A percentile compares a stretch with the other conserved stretches of the same genome.
Evolutionary conservation across 2,113 vertebrate species (phyloP).

Genomic region (Pelvicachromis taeniatus): DNA sequence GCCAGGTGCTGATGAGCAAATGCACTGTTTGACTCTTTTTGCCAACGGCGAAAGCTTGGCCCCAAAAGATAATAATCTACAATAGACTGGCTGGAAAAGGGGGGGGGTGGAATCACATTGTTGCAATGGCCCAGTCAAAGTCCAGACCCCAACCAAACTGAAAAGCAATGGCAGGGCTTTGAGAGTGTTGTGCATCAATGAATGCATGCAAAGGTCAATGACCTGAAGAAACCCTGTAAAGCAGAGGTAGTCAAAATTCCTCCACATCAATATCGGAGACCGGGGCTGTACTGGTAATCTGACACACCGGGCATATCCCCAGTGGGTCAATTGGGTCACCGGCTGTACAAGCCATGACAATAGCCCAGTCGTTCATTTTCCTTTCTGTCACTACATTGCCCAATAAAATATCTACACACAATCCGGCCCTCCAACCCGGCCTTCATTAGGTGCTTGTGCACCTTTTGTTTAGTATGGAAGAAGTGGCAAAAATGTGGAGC

Average conservation of each 20-base stretch:
- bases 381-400: background rate
- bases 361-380: background rate
- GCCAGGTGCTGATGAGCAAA: no score
- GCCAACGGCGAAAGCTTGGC: background rate
- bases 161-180: background rate
- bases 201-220: background rate
- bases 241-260: background rate
- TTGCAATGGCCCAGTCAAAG: background rate
- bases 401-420: background rate
- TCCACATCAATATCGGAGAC: background rate
- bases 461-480: background rate
- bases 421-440: background rate
- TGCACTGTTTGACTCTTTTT: no score
- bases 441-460: background rate
- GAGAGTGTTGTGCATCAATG: background rate
- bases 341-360: background rate
- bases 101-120: background rate
- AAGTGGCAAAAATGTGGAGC: rapidly evolving
- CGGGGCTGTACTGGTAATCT: background rate
- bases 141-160: background rate
- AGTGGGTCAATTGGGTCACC: background rate
- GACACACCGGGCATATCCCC: background rate
- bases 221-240: background rate
- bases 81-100: background rate
- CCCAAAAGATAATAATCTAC: background rate